These are phyloP conservation scores for Pycnonotus jocosus DNA, from an alignment of 2,113 vertebrate genomes.

Conservation along the genomic window DNA sequence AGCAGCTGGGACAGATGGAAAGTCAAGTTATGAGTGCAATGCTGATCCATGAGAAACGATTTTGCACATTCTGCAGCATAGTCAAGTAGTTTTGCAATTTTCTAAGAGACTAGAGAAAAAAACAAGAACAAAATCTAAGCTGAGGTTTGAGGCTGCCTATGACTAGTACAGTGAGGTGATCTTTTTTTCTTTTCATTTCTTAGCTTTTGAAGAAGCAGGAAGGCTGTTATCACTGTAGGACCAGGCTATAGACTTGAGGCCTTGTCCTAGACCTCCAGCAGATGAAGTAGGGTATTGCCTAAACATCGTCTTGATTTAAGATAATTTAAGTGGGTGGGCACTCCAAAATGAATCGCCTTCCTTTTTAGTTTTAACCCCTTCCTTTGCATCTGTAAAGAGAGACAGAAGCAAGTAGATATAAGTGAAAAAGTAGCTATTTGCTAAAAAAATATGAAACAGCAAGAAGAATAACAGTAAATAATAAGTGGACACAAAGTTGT, in stretches of 20 bases:
- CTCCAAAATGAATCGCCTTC: neutral
- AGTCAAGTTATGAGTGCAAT: neutral
- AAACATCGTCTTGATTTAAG: neutral
- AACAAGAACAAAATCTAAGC: neutral
- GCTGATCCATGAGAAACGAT: neutral
- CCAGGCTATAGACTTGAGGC: neutral
- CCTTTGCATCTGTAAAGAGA: neutral
- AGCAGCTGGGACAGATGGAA: neutral
- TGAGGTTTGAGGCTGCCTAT: neutral
- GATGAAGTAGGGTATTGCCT: neutral
- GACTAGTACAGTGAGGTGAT: neutral
- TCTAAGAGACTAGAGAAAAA: neutral
- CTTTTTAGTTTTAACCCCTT: neutral
- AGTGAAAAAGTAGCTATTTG: neutral
- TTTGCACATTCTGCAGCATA: neutral
- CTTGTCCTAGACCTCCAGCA: neutral
- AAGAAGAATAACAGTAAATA: neutral
- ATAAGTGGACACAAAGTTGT: too few relatives aligned
- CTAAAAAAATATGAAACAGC: neutral
- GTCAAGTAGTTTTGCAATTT: neutral
- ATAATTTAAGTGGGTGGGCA: fast-evolving
- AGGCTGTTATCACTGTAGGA: neutral
- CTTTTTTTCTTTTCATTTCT: neutral
- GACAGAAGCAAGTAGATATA: neutral
- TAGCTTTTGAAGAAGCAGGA: neutral